Evolutionary conservation across 2,888 invertebrate genomes (phyloP).

Genomic region (Dyspetes luteomarginatus): DNA sequence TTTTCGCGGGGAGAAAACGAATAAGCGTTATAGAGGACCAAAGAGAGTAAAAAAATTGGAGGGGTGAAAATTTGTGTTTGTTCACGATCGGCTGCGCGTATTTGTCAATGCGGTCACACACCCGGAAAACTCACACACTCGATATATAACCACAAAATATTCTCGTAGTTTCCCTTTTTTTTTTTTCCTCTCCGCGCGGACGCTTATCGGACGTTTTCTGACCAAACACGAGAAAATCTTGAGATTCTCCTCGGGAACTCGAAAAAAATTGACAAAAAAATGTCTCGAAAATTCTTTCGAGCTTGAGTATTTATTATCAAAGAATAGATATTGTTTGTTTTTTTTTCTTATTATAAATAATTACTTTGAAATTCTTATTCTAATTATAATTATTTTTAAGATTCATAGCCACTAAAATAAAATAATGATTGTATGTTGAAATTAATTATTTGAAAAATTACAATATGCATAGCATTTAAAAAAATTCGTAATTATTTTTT

Average conservation of each 20-base stretch:
- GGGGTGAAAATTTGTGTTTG: slow-evolving; percentile 52
- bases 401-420: no score
- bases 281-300: no score
- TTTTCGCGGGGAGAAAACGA: slow-evolving; percentile 49
- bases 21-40: no score
- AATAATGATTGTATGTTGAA: no score
- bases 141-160: slow-evolving; percentile 17
- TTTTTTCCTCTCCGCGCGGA: background rate
- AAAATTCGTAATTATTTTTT: background rate
- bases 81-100: slow-evolving; percentile 52
- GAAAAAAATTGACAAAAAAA: slow-evolving; percentile 1
- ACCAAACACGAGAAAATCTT: slow-evolving; percentile 9
- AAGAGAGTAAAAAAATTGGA: slow-evolving; percentile 31
- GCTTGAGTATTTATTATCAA: background rate
- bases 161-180: slow-evolving; percentile 18
- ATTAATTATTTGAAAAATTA: no score
- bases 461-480: no score
- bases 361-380: no score
- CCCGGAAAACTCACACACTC: slow-evolving; percentile 59
- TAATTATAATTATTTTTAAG: no score
- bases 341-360: background rate
- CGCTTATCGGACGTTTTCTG: slow-evolving; percentile 54
- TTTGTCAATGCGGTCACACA: slow-evolving; percentile 53
- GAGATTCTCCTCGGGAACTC: no score
- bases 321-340: background rate